These are phyloP conservation scores for Drosophila sucinea DNA, from an alignment of 1,140 invertebrate genomes.

Conservation along the genomic window DNA sequence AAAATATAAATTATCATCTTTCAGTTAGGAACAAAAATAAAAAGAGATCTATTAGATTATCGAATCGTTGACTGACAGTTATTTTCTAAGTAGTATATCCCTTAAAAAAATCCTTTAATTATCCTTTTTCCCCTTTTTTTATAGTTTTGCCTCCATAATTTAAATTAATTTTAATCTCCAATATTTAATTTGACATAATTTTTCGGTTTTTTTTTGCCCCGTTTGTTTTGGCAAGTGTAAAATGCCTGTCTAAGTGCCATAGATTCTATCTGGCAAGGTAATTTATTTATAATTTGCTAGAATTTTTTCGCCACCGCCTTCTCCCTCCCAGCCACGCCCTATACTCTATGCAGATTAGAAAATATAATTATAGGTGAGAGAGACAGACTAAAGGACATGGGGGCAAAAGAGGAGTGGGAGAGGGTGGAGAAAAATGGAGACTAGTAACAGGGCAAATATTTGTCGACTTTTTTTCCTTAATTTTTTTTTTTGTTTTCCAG, in stretches of 20 bases:
- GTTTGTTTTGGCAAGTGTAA: slow-evolving; percentile 7
- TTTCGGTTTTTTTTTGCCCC: no score
- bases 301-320: slow-evolving; percentile 33
- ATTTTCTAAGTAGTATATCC: no score
- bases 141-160: no score
- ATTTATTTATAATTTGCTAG: slow-evolving; percentile 60
- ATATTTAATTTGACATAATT: no score
- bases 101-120: no score
- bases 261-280: slow-evolving; percentile 32
- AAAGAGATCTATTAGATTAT: no score
- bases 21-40: no score
- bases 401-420: background rate
- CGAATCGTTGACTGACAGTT: no score
- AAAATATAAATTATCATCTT: no score
- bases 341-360: slow-evolving; percentile 50
- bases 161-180: no score
- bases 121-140: no score
- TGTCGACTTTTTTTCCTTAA: slow-evolving; percentile 10
- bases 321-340: background rate
- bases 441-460: slow-evolving; percentile 17
- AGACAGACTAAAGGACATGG: background rate
- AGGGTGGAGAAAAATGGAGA: background rate
- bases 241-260: background rate
- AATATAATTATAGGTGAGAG: slow-evolving; percentile 38
- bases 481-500: slow-evolving; percentile 28